Evolutionary conservation across 1,140 invertebrate species (phyloP), one percentile per base, ranked within the genome.

Genomic region (Ectropis grisescens): DNA sequence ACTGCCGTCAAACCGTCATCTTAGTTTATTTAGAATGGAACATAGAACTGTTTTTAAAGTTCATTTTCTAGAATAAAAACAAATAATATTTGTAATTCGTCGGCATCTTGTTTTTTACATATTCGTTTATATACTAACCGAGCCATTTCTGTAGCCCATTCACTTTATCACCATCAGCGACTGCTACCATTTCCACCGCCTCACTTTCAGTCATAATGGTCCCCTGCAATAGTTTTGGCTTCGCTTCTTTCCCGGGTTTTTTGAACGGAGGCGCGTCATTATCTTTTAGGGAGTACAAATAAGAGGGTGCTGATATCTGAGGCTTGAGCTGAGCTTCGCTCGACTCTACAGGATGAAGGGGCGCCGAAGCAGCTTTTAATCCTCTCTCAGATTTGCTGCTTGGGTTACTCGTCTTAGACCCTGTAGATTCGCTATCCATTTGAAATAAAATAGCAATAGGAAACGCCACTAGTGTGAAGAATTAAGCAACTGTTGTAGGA

Each of bases 251-350:
- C 7, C 31, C 47, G 1, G 70, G 67, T 16, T 34, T 59, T 41
- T 11, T 52, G 23, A 75, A 78, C 0, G 71, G 71, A 1, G 61
- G 66, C 0, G 64, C 55, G 15, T 65, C 53, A 22, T 71, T 76
- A 1, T 67, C 60, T 16, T 51, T 65, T 6, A 80, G 41, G 2
- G 66, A 64, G 30, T 52, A 42, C 3, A 78, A 58, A 31, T 78
- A 69, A 1, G 47, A 69, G 2, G 72, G 75, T 9, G 72, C 75
- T 0, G 72, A 80, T 9, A 46, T 47, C 22, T 75, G 66, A 1
- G 47, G 13, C 33, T 60, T 69, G 11, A 79, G 14, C 11, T 30
- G 16, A 0, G 13, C 32, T 27, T 37, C 51, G 25, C 32, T 15
- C 19, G 40, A 23, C 12, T 7, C 13, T 12, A 33, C 13, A 7